A percentile compares a stretch with the other conserved stretches of the same genome.
These are phyloP conservation scores for Aselliscus stoliczkanus DNA, from an alignment of 2,797 vertebrate genomes.

Conservation along the genomic window DNA sequence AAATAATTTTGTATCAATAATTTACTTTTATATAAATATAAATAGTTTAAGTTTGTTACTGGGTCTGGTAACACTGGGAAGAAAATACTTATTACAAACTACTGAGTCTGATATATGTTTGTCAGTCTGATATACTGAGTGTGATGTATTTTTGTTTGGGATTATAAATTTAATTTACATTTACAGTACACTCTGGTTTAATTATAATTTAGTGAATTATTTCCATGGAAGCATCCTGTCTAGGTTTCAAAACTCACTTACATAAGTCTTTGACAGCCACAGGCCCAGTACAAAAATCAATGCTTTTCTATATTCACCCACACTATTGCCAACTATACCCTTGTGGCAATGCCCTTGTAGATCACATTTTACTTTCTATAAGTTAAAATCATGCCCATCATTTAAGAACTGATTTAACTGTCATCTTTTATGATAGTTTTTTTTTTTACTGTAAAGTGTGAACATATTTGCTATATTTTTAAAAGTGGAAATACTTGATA, in stretches of 20 bases:
- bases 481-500: not conserved
- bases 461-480: not conserved
- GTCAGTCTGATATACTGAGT: too few species aligned
- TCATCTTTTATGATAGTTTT: not conserved
- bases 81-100: not conserved
- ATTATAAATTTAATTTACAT: not conserved
- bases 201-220: not conserved
- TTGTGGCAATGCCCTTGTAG: not conserved
- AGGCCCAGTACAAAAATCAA: too few species aligned
- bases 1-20: too few species aligned
- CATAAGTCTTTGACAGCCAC: not conserved
- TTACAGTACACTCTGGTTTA: not conserved
- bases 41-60: constrained; percentile 1
- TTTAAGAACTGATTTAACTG: not conserved
- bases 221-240: not conserved
- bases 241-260: not conserved
- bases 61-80: not conserved
- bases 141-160: not conserved
- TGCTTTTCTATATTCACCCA: not conserved
- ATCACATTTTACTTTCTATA: not conserved
- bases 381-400: not conserved
- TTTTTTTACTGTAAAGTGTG: not conserved
- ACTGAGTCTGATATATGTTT: not conserved
- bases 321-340: not conserved
- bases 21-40: too few species aligned